A percentile compares a stretch with the other conserved stretches of the same genome.
These are phyloP conservation scores for Triops longicaudatus DNA, from an alignment of 1,140 invertebrate genomes.

Conservation along the genomic window DNA sequence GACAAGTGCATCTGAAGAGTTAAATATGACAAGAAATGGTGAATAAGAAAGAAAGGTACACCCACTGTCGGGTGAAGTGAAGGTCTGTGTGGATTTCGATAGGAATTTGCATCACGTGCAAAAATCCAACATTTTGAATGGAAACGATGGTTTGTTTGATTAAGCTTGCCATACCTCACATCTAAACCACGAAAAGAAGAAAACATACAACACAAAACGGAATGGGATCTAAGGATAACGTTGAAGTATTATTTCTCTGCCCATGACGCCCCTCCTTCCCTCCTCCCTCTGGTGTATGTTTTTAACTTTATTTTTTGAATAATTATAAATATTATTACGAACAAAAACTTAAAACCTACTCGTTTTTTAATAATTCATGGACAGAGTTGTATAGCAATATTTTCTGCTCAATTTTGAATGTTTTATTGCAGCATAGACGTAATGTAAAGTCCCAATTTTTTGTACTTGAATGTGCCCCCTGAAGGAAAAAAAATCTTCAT, in stretches of 20 bases:
- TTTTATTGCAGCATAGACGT: neutral
- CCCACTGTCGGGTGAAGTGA: neutral
- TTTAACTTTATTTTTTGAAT: neutral
- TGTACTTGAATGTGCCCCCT: neutral
- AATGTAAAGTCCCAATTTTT: neutral
- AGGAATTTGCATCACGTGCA: neutral
- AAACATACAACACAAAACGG: neutral
- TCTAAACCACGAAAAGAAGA: neutral
- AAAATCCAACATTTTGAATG: neutral
- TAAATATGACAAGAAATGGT: neutral
- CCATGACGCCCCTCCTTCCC: neutral
- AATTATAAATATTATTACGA: neutral
- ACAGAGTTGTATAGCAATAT: neutral
- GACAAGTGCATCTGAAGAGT: neutral
- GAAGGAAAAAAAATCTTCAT: neutral
- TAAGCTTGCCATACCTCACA: slow-evolving; percentile 14
- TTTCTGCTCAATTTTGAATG: slow-evolving; percentile 12
- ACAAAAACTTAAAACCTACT: neutral
- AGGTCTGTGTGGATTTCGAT: neutral
- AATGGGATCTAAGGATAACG: neutral
- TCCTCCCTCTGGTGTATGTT: too few relatives aligned
- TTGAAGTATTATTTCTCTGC: slow-evolving; percentile 12
- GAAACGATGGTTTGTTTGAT: neutral
- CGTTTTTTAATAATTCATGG: neutral
- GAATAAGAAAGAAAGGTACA: neutral